Percentiles rank a stretch among this genome's conserved stretches.
These are phyloP conservation scores for Diachasmimorpha longicaudata DNA, from an alignment of 1,140 invertebrate species.

Conservation along the genomic window DNA sequence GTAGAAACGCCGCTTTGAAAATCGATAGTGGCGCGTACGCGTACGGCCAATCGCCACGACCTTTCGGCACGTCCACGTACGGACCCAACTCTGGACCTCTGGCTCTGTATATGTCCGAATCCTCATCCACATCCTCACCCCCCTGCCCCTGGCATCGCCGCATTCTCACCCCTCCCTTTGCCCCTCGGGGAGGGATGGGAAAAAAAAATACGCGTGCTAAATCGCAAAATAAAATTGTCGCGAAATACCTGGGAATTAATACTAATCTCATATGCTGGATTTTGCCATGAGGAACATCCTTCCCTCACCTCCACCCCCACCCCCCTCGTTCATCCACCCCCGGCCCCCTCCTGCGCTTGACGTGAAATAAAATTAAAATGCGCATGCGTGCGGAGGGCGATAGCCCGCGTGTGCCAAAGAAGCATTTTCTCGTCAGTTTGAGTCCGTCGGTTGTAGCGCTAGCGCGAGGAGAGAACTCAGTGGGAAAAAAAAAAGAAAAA, in stretches of 20 bases:
- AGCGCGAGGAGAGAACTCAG: not conserved
- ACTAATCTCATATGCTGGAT: not conserved
- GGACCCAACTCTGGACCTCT: constrained; percentile 21
- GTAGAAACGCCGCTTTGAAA: constrained; percentile 32
- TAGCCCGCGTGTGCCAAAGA: not conserved
- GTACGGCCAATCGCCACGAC: constrained; percentile 31
- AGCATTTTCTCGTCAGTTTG: constrained; percentile 8
- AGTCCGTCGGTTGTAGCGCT: not conserved
- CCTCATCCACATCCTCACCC: not conserved
- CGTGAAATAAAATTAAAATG: not conserved
- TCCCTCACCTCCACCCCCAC: not conserved
- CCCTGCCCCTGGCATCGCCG: not conserved
- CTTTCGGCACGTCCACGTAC: constrained; percentile 32
- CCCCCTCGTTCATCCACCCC: not conserved
- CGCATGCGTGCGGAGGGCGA: constrained; percentile 14
- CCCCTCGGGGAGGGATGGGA: not conserved
- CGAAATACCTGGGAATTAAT: not conserved
- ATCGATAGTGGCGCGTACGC: constrained; percentile 30
- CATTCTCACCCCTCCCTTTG: not conserved
- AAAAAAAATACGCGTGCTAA: not conserved
- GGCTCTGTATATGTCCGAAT: not conserved
- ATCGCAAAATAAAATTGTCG: not conserved
- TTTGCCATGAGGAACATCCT: constrained; percentile 16
- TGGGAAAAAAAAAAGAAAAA: not conserved
- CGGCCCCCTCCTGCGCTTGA: not conserved